Base-by-base conservation (phyloP, 2,113 vertebrate species). In the Marmota monax region DNA sequence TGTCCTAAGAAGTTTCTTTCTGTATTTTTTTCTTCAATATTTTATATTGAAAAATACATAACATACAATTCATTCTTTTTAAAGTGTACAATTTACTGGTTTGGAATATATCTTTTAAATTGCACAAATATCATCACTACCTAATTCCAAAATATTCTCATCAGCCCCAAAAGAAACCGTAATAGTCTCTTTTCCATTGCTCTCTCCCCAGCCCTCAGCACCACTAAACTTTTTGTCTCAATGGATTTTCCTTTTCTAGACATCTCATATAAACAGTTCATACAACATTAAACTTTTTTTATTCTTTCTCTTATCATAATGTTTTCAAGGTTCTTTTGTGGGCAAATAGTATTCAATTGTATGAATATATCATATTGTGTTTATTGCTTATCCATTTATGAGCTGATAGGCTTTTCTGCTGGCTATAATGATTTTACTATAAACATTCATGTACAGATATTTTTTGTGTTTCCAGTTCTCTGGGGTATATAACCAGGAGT, bases 71-170 rank as follows among this genome's bases (percentile, higher is more conserved):
- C 27, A 67, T 29, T 27, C 18, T 11, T 90, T 76, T 91, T 14
- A 56, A 90, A 91, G 77, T 45, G 34, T 48, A 67, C 20, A 34
- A 8, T 79, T 90, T 48, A 80, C n/a, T 76, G 7, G 32, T 95
- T 74, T 96, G 42, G 29, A 39, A 39, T 61, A 89, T 73, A 91
- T 88, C 80, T 45, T 56, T 72, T 65, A 86, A 80, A n/a, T 27
- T 84, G 9, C 67, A 23, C 25, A 70, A 80, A 48, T 11, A 79
- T 74, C 63, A 93, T 48, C 23, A 88, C 51, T 20, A 12, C 23
- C n/a, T 56, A 88, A 88, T 93, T 90, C 72, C 42, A 93, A 32
- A 94, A 72, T 94, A 82, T 67, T 95, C 18, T 92, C 39, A 90
- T 73, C 11, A 65, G 23, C 56, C 29, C 3, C 4, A 22, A 29